Conservation (phyloP, 2,797 vertebrate genomes). For the Hipposideros larvatus region DNA sequence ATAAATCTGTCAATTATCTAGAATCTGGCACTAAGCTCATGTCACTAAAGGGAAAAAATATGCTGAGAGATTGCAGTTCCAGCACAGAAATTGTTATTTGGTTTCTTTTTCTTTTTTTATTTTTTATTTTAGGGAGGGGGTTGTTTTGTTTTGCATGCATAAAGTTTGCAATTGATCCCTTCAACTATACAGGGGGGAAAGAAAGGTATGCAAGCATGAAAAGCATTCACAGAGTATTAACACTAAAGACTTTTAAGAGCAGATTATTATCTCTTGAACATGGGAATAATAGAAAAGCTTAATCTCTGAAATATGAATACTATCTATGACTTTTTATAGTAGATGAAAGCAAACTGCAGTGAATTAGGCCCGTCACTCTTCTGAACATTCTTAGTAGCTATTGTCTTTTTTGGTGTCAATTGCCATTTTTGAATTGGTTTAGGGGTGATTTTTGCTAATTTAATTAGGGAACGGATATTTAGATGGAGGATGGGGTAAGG, state of each 20-base stretch:
- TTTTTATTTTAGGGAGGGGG: neutral
- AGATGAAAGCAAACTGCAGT: slow-evolving; percentile 57
- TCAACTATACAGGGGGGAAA: neutral
- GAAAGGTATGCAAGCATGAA: slow-evolving; percentile 35
- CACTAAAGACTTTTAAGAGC: neutral
- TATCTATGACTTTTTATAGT: slow-evolving; percentile 66
- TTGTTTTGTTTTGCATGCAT: slow-evolving; percentile 43
- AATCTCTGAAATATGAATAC: slow-evolving; percentile 73
- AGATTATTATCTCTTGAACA: slow-evolving; percentile 62
- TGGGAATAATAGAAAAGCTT: slow-evolving; percentile 63
- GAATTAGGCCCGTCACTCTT: slow-evolving; percentile 48
- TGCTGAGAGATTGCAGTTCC: slow-evolving; percentile 59
- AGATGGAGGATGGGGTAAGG: slow-evolving; percentile 57
- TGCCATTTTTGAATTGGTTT: slow-evolving; percentile 79
- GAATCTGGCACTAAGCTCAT: slow-evolving; percentile 48
- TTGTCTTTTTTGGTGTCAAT: slow-evolving; percentile 76
- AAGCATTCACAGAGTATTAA: neutral
- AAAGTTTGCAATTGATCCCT: neutral
- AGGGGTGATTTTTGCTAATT: slow-evolving; percentile 83
- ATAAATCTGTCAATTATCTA: slow-evolving; percentile 65
- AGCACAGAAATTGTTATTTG: slow-evolving; percentile 8
- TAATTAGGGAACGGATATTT: slow-evolving; percentile 73
- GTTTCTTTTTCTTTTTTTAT: neutral
- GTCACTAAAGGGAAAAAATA: slow-evolving; percentile 47
- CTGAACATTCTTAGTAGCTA: slow-evolving; percentile 71